Conservation (phyloP, 2,797 vertebrate genomes). For the Chanos chanos region DNA sequence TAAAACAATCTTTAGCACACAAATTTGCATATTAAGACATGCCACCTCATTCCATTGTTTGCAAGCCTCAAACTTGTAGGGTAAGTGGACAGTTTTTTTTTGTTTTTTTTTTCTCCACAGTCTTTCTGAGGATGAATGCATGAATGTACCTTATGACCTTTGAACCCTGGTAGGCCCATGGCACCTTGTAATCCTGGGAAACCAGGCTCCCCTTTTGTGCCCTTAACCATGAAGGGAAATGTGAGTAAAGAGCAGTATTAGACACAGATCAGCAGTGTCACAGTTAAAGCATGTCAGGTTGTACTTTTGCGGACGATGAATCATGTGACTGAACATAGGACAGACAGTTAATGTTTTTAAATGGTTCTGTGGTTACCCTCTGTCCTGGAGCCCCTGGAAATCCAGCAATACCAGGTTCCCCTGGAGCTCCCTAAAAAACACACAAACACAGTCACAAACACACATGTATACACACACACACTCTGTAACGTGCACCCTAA, state of each 20-base stretch:
- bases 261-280: background rate
- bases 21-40: too few species aligned
- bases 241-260: background rate
- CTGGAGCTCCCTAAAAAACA: conserved; percentile 58
- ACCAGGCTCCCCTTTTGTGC: conserved; percentile 63
- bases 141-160: conserved; percentile 73
- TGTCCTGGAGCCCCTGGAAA: conserved; percentile 53
- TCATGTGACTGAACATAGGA: background rate
- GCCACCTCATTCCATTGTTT: too few species aligned
- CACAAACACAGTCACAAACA: conserved; percentile 13
- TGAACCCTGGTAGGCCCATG: conserved; percentile 67
- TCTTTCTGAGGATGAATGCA: too few species aligned
- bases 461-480: conserved; percentile 7
- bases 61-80: too few species aligned
- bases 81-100: too few species aligned
- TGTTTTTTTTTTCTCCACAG: too few species aligned
- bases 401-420: conserved; percentile 56
- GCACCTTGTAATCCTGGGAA: conserved; percentile 60
- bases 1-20: too few species aligned
- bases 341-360: too few species aligned
- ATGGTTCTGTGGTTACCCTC: conserved; percentile 66
- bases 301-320: background rate
- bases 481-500: background rate
- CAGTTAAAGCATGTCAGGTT: background rate
- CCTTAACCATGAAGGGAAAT: conserved; percentile 51